These are phyloP conservation scores for Dicranocentrus wangi DNA, from an alignment of 2,888 invertebrate species.

Conservation along the genomic window DNA sequence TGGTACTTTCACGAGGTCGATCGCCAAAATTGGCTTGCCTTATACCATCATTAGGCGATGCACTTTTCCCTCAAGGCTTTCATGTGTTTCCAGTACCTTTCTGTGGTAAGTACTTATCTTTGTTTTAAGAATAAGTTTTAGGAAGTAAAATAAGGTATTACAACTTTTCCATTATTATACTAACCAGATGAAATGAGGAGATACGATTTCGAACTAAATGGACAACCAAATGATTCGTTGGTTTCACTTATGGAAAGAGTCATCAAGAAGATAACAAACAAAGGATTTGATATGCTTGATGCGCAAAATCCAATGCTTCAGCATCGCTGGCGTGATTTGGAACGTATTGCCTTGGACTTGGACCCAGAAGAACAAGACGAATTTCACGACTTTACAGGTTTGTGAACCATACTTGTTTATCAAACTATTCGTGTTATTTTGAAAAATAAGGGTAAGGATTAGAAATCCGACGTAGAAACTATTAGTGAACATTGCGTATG, in stretches of 20 bases:
- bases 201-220: conserved; percentile 37
- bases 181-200: conserved; percentile 58
- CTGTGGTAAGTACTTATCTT: conserved; percentile 36
- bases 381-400: conserved; percentile 65
- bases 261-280: conserved; percentile 67
- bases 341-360: conserved; percentile 60
- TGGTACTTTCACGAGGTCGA: conserved; percentile 65
- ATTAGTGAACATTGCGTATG: background rate
- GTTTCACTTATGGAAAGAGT: conserved; percentile 63
- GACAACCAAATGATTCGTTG: conserved; percentile 1
- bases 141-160: no score
- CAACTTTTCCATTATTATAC: background rate
- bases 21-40: conserved; percentile 68
- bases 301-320: conserved; percentile 67
- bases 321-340: conserved; percentile 62
- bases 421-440: no score
- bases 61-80: conserved; percentile 70
- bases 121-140: no score
- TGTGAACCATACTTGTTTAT: no score
- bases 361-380: conserved; percentile 58
- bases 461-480: background rate
- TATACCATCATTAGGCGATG: conserved; percentile 64
- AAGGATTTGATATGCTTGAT: conserved; percentile 58
- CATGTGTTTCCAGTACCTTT: conserved; percentile 68
- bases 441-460: background rate